These are phyloP conservation scores for Corythornis madagascariensis DNA, from an alignment of 2,113 vertebrate species.

Conservation along the genomic window DNA sequence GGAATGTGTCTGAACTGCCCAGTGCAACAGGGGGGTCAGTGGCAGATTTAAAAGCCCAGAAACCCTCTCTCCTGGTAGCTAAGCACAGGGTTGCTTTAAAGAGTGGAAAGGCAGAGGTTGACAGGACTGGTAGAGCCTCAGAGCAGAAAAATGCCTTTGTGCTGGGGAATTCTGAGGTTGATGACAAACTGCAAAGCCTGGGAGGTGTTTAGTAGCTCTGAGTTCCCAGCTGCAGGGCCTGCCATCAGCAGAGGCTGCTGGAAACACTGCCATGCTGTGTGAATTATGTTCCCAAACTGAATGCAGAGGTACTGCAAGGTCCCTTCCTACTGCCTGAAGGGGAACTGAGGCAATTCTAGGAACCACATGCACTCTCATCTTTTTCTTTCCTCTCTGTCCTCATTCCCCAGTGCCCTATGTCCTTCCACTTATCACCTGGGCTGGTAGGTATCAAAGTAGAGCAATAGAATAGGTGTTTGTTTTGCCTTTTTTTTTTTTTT, in stretches of 20 bases:
- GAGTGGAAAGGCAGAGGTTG: background rate
- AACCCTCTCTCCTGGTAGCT: background rate
- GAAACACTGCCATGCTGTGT: background rate
- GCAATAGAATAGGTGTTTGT: background rate
- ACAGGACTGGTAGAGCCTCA: accelerated
- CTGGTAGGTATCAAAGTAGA: background rate
- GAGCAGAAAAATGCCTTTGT: background rate
- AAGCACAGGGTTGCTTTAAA: background rate
- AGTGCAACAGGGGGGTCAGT: background rate
- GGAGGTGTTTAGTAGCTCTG: background rate
- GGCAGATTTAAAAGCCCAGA: background rate
- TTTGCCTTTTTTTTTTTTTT: background rate
- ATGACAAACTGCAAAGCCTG: background rate
- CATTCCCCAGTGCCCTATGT: background rate
- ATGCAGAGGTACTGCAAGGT: background rate
- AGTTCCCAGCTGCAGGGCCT: background rate
- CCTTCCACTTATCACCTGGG: background rate
- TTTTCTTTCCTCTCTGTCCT: background rate
- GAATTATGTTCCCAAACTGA: background rate
- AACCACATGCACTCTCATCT: background rate
- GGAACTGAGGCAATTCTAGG: background rate
- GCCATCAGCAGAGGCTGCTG: background rate
- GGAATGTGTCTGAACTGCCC: background rate
- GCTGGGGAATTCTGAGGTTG: background rate
- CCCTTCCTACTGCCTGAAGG: background rate